Base-by-base conservation (phyloP, 2,888 invertebrate species). In the Ormia ochracea region DNA sequence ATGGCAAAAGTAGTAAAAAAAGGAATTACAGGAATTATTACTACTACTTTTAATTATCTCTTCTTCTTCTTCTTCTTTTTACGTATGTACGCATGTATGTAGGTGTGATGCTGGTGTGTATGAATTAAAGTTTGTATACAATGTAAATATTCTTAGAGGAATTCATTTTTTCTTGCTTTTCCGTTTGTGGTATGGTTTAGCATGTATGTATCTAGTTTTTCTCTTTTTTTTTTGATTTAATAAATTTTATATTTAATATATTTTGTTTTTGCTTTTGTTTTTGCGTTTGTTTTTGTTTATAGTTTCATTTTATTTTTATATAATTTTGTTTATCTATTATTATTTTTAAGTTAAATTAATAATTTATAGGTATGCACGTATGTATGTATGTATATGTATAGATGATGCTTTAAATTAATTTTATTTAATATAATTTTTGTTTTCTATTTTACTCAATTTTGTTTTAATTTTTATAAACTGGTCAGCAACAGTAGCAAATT, bases 401-500 rank as follows among this genome's bases (percentile, higher is more conserved):
- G 74, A 61, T 56, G 33, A 12, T 50, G n/a, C 3, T 56, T 38
- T 21, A 54, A 61, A 61, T 69, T 52, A 4, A 50, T 61, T 66
- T 19, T 61, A 50, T 69, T 52, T 68, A 70, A 78, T 61, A 70
- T 75, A 75, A 52, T 56, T 78, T 61, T 59, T 91, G 94, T 94
- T 90, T 89, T 94, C 94, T 82, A 82, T 82, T 79, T 75, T 82
- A 80, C 65, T 76, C n/a, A 77, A 76, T 76, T 76, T 76, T 2
- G 58, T 78, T 70, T 81, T 83, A n/a, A n/a, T n/a, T 85, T 87
- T 87, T 86, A 87, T 87, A 87, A 87, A 89, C 87, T 88, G 88
- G 89, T 88, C 88, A 88, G 89, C 89, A 89, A 88, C 89, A 89
- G 88, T 88, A 89, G 88, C 88, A 88, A 88, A 89, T 88, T 87